These are phyloP conservation scores for Carposina sasakii DNA, from an alignment of 1,140 invertebrate genomes.

Conservation along the genomic window DNA sequence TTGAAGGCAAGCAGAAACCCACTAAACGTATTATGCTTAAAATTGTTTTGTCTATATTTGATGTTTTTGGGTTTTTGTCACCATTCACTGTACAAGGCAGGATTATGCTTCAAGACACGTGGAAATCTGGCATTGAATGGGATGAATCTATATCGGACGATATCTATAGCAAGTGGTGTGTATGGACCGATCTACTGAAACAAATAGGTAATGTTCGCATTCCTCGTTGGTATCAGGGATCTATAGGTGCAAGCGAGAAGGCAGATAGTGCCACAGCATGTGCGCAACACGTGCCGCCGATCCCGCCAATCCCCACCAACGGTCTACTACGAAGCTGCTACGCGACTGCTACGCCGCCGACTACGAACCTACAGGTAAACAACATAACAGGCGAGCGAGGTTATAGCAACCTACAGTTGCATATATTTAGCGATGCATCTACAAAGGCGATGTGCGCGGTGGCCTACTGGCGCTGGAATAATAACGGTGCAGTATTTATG, in stretches of 20 bases:
- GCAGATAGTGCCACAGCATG: background rate
- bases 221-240: background rate
- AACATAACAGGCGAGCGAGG: background rate
- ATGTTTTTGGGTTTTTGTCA: conserved; percentile 36
- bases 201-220: background rate
- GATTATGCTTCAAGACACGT: conserved; percentile 41
- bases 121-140: conserved; percentile 34
- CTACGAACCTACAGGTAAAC: background rate
- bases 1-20: conserved; percentile 5
- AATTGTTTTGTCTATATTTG: conserved; percentile 28
- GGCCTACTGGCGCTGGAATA: conserved; percentile 4
- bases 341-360: background rate
- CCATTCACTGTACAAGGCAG: conserved; percentile 32
- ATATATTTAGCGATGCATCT: conserved; percentile 23
- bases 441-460: conserved; percentile 14
- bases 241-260: background rate
- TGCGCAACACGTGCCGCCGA: background rate
- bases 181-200: background rate
- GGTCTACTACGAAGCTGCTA: background rate
- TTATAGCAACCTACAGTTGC: conserved; percentile 13
- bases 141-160: conserved; percentile 22
- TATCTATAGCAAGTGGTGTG: background rate
- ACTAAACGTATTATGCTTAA: conserved; percentile 19
- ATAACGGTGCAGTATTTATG: background rate
- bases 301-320: background rate